phyloP scores from a whole-genome alignment of 2,888 invertebrate species.

The Endotricha flammealis region DNA sequence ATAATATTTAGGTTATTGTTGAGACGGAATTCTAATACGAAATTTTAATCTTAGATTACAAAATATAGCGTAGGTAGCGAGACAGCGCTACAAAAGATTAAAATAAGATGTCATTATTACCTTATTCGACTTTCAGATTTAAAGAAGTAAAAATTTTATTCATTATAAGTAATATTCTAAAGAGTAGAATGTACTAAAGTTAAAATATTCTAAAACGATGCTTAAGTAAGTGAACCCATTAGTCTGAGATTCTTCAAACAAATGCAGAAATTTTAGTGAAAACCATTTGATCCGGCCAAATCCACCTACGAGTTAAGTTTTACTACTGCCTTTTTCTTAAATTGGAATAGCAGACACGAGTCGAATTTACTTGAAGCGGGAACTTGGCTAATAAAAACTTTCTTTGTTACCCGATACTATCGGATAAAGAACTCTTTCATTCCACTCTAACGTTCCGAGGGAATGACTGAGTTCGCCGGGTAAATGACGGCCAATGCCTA shows the following conservation, averaged over 20 bases:
- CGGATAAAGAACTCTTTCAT: slow-evolving; percentile 58
- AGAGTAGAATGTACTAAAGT: too few species aligned
- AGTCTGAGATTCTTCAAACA: not conserved
- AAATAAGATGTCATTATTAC: too few species aligned
- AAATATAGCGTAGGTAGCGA: too few species aligned
- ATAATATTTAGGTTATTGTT: slow-evolving; percentile 3
- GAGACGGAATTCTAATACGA: slow-evolving; percentile 9
- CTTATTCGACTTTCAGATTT: too few species aligned
- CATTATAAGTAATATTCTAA: too few species aligned
- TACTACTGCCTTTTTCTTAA: slow-evolving; percentile 59
- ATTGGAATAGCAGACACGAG: slow-evolving; percentile 67
- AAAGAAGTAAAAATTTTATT: too few species aligned
- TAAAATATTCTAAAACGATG: too few species aligned
- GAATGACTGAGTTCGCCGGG: slow-evolving; percentile 33
- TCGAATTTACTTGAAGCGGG: slow-evolving; percentile 45
- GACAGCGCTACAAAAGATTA: too few species aligned
- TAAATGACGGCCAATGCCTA: slow-evolving; percentile 25
- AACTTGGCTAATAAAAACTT: slow-evolving; percentile 73
- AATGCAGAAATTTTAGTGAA: slow-evolving; percentile 4
- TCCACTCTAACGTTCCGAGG: slow-evolving; percentile 38
- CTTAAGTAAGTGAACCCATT: not conserved
- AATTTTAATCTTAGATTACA: too few species aligned
- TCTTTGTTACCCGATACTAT: slow-evolving; percentile 73
- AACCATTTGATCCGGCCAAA: slow-evolving; percentile 12
- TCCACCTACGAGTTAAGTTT: slow-evolving; percentile 37